Evolutionary conservation across 2,113 vertebrate species (phyloP).

Genomic region (Dicerorhinus sumatrensis): DNA sequence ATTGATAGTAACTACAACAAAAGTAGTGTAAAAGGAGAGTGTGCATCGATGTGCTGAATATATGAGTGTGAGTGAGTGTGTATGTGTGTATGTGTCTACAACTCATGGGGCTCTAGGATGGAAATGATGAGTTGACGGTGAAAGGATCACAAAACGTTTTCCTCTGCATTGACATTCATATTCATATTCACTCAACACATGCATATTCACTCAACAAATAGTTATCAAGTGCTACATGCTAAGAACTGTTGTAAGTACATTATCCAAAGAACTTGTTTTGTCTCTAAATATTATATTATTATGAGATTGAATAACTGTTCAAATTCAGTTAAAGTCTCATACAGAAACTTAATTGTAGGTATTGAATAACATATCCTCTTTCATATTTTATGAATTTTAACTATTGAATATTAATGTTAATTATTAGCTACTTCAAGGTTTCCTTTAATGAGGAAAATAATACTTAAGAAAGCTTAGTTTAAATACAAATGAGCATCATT

Average conservation of each 20-base stretch:
- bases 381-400: neutral
- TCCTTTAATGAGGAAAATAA: neutral
- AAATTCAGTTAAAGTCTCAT: neutral
- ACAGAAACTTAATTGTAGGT: neutral
- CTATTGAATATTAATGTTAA: neutral
- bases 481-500: neutral
- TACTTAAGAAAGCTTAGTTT: conserved; percentile 18
- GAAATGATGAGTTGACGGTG: neutral
- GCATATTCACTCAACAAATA: neutral
- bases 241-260: neutral
- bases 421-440: neutral
- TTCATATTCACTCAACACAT: neutral
- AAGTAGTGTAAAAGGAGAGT: neutral
- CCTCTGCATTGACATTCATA: neutral
- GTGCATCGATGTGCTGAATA: neutral
- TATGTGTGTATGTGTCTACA: fast-evolving
- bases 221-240: neutral
- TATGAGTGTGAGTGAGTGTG: neutral
- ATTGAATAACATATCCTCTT: neutral
- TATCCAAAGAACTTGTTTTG: neutral
- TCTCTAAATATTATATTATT: neutral
- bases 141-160: neutral
- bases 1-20: neutral
- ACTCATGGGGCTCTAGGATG: neutral
- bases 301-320: neutral